These are phyloP conservation scores for Siniperca scherzeri DNA, from an alignment of 2,797 vertebrate genomes.

Conservation along the genomic window DNA sequence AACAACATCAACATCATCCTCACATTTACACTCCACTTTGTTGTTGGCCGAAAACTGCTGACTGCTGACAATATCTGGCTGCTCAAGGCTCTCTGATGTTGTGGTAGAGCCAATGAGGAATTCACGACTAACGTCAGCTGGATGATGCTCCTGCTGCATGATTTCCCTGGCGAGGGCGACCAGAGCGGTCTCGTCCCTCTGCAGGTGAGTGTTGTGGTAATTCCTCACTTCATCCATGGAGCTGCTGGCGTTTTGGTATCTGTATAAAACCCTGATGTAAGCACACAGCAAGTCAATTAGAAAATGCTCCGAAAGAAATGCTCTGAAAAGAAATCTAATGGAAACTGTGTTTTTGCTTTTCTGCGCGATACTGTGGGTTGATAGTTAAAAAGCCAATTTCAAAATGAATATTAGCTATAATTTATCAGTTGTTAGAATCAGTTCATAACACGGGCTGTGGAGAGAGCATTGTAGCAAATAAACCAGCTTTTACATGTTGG, in stretches of 20 bases:
- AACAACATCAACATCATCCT: constrained; percentile 28
- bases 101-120: constrained; percentile 20
- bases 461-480: not conserved
- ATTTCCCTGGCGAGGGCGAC: constrained; percentile 74
- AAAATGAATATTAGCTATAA: not conserved
- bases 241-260: constrained; percentile 76
- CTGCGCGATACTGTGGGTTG: not conserved
- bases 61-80: constrained; percentile 76
- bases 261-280: constrained; percentile 78
- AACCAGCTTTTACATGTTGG: not conserved
- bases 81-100: constrained; percentile 44
- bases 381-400: not conserved
- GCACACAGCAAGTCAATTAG: constrained; percentile 51
- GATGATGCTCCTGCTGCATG: constrained; percentile 65
- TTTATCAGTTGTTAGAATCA: not conserved
- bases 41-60: not conserved
- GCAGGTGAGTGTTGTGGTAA: constrained; percentile 76
- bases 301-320: constrained; percentile 29
- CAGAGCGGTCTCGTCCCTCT: constrained; percentile 75
- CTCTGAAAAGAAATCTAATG: not conserved
- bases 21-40: not conserved
- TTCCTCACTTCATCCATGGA: constrained; percentile 74
- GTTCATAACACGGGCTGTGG: not conserved
- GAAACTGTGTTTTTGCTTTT: not conserved
- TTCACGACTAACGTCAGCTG: constrained; percentile 19